phyloP scores from a whole-genome alignment of 2,797 vertebrate species.

The Alectoris magna region DNA sequence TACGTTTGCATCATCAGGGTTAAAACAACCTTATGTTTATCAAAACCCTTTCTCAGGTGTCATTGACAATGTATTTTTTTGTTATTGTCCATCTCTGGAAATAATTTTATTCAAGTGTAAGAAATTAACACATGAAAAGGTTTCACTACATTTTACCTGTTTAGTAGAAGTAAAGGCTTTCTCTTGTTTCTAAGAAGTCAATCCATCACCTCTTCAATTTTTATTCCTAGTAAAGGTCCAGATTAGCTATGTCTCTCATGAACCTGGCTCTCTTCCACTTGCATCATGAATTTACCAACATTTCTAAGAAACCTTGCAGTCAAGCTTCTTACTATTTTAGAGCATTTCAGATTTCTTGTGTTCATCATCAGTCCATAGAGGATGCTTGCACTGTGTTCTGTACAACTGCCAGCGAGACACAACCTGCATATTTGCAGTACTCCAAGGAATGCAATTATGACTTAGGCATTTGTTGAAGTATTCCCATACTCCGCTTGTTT shows the following conservation, averaged over 20 bases:
- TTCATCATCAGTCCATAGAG: neutral
- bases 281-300: neutral
- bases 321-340: neutral
- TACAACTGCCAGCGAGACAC: rapidly evolving
- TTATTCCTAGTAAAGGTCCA: neutral
- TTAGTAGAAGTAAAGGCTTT: neutral
- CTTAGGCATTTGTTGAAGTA: neutral
- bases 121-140: neutral
- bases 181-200: neutral
- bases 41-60: neutral
- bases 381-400: neutral
- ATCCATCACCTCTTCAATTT: neutral
- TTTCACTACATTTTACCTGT: neutral
- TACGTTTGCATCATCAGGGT: neutral
- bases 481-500: neutral
- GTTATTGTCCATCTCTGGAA: neutral
- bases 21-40: neutral
- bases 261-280: neutral
- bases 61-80: neutral
- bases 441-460: neutral
- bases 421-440: neutral
- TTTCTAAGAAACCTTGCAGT: neutral
- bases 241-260: neutral
- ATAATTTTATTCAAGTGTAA: neutral
- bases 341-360: neutral